These are phyloP conservation scores for Anthonomus grandis DNA, from an alignment of 1,140 invertebrate species.

Conservation along the genomic window DNA sequence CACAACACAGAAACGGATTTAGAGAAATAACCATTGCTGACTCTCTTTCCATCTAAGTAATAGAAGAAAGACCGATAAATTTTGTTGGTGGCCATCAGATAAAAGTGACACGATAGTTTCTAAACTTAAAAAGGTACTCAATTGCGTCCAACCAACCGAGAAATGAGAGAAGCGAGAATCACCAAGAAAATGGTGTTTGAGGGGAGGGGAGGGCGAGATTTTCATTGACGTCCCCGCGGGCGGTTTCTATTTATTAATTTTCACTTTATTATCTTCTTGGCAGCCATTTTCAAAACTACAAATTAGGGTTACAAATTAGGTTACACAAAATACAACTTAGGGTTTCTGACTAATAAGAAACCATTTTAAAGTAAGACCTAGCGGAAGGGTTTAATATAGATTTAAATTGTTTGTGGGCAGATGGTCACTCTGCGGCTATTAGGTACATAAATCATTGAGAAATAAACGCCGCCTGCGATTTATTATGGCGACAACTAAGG, in stretches of 20 bases:
- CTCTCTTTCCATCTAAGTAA: constrained; percentile 2
- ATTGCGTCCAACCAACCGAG: constrained; percentile 45
- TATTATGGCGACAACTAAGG: too few relatives aligned
- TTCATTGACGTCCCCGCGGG: too few relatives aligned
- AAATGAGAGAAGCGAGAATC: constrained; percentile 45
- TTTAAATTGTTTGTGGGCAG: constrained; percentile 17
- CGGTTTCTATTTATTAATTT: too few relatives aligned
- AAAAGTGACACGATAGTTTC: constrained; percentile 47
- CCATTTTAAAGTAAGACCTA: too few relatives aligned
- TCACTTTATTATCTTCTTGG: too few relatives aligned
- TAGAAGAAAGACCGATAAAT: constrained; percentile 37
- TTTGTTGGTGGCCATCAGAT: constrained; percentile 41
- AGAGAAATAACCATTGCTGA: not conserved
- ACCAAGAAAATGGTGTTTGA: too few relatives aligned
- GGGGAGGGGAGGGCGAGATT: too few relatives aligned
- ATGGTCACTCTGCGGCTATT: constrained; percentile 8
- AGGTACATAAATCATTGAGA: constrained; percentile 3
- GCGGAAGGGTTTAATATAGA: not conserved
- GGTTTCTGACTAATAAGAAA: not conserved
- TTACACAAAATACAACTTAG: too few relatives aligned
- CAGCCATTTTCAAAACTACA: too few relatives aligned
- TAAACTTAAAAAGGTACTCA: constrained; percentile 46
- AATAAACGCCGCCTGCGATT: constrained; percentile 4
- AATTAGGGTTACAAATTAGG: too few relatives aligned
- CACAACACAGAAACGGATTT: not conserved